A percentile compares a stretch with the other conserved stretches of the same genome.
Conservation (phyloP, 2,888 invertebrate species). For the Eupithecia subumbrata region DNA sequence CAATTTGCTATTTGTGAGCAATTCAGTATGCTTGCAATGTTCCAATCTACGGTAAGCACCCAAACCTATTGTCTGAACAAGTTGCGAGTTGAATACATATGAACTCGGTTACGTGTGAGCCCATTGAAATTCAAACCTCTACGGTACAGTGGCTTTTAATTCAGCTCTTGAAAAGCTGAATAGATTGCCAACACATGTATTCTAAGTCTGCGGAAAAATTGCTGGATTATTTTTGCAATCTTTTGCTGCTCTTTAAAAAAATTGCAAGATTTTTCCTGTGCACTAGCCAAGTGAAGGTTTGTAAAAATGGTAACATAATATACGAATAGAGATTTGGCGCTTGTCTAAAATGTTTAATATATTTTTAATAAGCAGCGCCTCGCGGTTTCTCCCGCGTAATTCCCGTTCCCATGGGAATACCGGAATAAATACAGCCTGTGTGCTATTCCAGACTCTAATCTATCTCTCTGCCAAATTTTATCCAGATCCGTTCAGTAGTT, state of each 20-base stretch:
- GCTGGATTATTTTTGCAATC: neutral
- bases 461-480: too few relatives aligned
- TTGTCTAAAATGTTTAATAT: too few relatives aligned
- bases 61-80: neutral
- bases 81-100: neutral
- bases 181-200: neutral
- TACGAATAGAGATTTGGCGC: too few relatives aligned
- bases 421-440: too few relatives aligned
- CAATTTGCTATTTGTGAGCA: neutral
- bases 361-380: too few relatives aligned
- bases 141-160: neutral
- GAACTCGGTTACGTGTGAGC: neutral
- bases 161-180: neutral
- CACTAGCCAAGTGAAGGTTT: too few relatives aligned
- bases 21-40: neutral
- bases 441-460: too few relatives aligned
- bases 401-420: too few relatives aligned
- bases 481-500: too few relatives aligned
- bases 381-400: too few relatives aligned
- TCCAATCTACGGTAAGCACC: constrained; percentile 1
- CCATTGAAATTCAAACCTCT: neutral
- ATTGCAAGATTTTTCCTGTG: neutral
- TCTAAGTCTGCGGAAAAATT: neutral
- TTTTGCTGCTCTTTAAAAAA: too few relatives aligned
- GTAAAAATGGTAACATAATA: too few relatives aligned